Base-by-base conservation (phyloP, 1,140 invertebrate species). In the Oedothorax gibbosus region DNA sequence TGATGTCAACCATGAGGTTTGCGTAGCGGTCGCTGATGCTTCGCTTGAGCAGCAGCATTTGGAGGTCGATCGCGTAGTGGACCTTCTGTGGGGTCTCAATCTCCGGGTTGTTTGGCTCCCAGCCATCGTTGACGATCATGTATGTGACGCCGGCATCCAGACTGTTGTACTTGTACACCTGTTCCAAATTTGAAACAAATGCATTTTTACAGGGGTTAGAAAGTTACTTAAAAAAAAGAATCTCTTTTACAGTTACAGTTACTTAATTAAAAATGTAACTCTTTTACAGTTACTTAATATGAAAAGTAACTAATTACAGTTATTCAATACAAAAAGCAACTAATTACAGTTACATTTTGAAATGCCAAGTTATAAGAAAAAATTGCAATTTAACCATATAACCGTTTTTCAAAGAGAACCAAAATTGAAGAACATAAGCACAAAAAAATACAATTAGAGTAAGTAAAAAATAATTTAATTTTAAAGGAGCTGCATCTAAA, bases 111-210 rank as follows among this genome's bases (percentile, higher is more conserved):
- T 15, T 15, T 35, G 57, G 12, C n/a, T 85, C 75, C 83, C 83
- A 85, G 4, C 83, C 83, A 62, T 85, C 83, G 12, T 85, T 85
- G 2, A 85, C 83, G 12, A 85, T 85, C 35, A 85, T 21, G 35
- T 69, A 85, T 0, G 53, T 35, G n/a, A 78, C 49, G 14, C 51
- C 51, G 15, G 73, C 6, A 64, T 69, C 60, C 49, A 85, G 15
- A 9, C 11, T 69, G 7, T 18, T 1, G 2, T 71, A 49, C 0
- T 21, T 57, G n/a, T 85, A 35, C 66, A 78, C 78, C 83, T 85
- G 20, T 18, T 35, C 5, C 35, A 35, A 35, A 57, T 49, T 49
- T 35, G 56, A 14, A 57, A 56, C 18, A 18, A 62, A 62, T 62
- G 12, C 6, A 1, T 35, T 35, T 35, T 35, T 35, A 35, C 35